Percentiles rank a stretch among this genome's conserved stretches.
phyloP scores from a whole-genome alignment of 2,113 vertebrate genomes.

The Trogon surrucura region DNA sequence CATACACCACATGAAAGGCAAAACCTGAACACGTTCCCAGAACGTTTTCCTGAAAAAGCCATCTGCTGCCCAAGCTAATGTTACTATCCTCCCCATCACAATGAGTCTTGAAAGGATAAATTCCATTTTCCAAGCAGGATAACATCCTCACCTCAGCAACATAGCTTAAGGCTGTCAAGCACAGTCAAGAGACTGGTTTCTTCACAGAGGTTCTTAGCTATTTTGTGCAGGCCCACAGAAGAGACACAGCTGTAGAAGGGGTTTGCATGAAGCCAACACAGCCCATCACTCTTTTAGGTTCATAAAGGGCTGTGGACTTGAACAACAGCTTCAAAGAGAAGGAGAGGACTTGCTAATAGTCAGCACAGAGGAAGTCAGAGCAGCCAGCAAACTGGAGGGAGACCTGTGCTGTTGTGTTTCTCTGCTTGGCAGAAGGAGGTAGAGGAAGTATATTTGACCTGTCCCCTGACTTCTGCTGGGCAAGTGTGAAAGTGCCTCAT shows the following conservation, averaged over 20 bases:
- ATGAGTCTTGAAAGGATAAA: background rate
- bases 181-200: background rate
- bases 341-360: background rate
- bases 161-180: background rate
- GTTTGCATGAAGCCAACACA: background rate
- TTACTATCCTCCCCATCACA: background rate
- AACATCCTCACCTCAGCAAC: background rate
- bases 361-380: background rate
- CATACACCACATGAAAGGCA: conserved; percentile 28
- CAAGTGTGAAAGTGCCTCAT: background rate
- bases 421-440: background rate
- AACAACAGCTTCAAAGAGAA: background rate
- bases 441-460: background rate
- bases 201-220: background rate
- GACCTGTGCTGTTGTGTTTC: background rate
- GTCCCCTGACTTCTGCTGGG: background rate
- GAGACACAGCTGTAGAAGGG: background rate
- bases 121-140: background rate
- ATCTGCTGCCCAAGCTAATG: conserved; percentile 20
- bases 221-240: background rate
- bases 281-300: background rate
- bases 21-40: conserved; percentile 39
- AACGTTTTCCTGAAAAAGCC: conserved; percentile 29
- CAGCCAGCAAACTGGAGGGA: background rate
- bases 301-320: background rate